Evolutionary conservation across 23 tunicate genomes (phyloP).

Genomic region (Trididemnum miniatum): DNA sequence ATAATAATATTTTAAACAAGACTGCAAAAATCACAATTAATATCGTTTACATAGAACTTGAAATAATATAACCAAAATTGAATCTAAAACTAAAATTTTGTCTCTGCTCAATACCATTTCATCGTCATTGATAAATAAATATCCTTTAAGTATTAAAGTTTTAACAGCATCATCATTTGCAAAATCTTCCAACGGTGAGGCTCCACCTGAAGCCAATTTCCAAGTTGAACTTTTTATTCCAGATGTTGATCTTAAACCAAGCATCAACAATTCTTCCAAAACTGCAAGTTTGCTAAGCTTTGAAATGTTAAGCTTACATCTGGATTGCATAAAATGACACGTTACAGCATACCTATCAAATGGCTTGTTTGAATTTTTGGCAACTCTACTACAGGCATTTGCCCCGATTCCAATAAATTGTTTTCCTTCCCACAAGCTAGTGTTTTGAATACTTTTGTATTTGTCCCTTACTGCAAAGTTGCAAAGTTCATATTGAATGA

Average conservation of each 20-base stretch:
- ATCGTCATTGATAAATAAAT: background rate
- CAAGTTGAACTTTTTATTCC: background rate
- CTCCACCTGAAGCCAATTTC: background rate
- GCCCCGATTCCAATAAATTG: slow-evolving; percentile 24
- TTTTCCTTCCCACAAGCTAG: background rate
- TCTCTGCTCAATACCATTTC: background rate
- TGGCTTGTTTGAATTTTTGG: background rate
- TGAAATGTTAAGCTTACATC: background rate
- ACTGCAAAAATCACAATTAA: background rate
- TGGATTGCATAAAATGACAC: background rate
- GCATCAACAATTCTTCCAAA: slow-evolving; percentile 19
- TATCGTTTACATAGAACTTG: background rate
- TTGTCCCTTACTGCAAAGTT: background rate
- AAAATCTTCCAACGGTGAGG: background rate
- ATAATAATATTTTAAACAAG: background rate
- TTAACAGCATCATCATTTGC: background rate
- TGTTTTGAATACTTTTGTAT: background rate
- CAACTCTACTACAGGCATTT: slow-evolving; percentile 7
- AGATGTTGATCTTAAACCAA: background rate
- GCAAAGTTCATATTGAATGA: slow-evolving; percentile 15
- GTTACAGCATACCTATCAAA: background rate
- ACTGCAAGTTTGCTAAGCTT: slow-evolving; percentile 13
- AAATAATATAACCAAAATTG: slow-evolving; percentile 8
- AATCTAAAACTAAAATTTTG: background rate
- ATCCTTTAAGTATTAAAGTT: no score